Base-by-base conservation (phyloP, 2,888 invertebrate genomes). In the Drosophila macrospina region DNA sequence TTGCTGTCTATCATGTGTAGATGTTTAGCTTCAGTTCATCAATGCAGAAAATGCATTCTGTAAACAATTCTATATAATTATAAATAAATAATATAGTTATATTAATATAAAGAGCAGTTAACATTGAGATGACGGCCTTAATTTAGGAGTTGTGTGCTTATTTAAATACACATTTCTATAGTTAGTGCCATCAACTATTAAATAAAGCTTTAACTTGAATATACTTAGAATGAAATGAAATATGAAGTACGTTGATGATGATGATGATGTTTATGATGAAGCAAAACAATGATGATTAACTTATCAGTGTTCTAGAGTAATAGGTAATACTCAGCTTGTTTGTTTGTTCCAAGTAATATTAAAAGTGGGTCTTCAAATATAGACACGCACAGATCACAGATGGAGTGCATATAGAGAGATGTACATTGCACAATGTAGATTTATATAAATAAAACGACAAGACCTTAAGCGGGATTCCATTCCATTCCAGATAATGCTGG, bases 301-400 rank as follows among this genome's bases (percentile, higher is more conserved):
- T 77, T 72, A 74, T 74, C 74, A 72, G 74, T 50, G 41, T 5
- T 44, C 32, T 47, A 54, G 48, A 30, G 36, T 20, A 59, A 75
- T 73, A 59, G 74, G 62, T 59, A 71, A 56, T 57, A 50, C 44
- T 54, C 41, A 37, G 59, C 52, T 66, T 66, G 55, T 67, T 71
- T 78, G 78, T 78, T 75, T 68, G 78, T 24, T 56, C 20, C 44
- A 42, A 48, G 62, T 47, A 36, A 15, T 62, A 44, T 42, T 47
- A 44, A 64, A 77, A 78, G 45, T 78, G 78, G 74, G 74, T 77
- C 74, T 71, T 63, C 44, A 65, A 65, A 74, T 77, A 62, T 59
- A 76, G 60, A 54, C n/a, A 61, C 42, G 6, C 28, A 28, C 28
- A 28, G 0, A 6, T 28, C 28, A 28, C 28, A 28, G 0, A 6